A percentile compares a stretch with the other conserved stretches of the same genome.
These are phyloP conservation scores for Aspiorhynchus laticeps DNA, from an alignment of 2,113 vertebrate species.

Conservation along the genomic window DNA sequence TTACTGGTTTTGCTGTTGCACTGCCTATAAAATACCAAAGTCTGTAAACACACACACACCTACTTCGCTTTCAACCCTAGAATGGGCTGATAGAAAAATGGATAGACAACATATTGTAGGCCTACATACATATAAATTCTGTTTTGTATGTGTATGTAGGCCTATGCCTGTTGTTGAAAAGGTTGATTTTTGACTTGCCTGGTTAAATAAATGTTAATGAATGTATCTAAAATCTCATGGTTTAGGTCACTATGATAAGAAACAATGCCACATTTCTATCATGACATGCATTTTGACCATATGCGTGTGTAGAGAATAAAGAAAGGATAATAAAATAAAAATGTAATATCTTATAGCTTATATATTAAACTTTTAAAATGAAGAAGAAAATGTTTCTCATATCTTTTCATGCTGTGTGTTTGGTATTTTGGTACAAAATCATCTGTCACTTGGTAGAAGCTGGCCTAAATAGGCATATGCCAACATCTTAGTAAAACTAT, in stretches of 20 bases:
- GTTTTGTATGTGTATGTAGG: background rate
- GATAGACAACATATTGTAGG: background rate
- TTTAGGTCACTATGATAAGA: background rate
- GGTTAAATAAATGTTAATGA: background rate
- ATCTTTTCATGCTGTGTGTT: background rate
- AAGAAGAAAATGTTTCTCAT: background rate
- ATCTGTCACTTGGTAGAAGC: background rate
- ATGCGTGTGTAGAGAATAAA: background rate
- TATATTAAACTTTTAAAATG: background rate
- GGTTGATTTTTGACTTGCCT: background rate
- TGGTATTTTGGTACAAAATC: background rate
- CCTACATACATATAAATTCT: background rate
- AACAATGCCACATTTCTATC: too few species aligned
- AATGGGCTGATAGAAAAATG: background rate
- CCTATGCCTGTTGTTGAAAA: background rate
- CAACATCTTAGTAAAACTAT: background rate
- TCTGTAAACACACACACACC: background rate
- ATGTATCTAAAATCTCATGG: background rate
- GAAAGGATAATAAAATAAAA: background rate
- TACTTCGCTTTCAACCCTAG: background rate
- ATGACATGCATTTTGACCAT: background rate
- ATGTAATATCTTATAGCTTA: too few species aligned
- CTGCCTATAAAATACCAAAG: constrained; percentile 1
- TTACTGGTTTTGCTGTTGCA: constrained; percentile 16
- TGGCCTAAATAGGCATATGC: background rate